Evolutionary conservation across 2,888 invertebrate species (phyloP).

Genomic region (Epistrophe eligans): DNA sequence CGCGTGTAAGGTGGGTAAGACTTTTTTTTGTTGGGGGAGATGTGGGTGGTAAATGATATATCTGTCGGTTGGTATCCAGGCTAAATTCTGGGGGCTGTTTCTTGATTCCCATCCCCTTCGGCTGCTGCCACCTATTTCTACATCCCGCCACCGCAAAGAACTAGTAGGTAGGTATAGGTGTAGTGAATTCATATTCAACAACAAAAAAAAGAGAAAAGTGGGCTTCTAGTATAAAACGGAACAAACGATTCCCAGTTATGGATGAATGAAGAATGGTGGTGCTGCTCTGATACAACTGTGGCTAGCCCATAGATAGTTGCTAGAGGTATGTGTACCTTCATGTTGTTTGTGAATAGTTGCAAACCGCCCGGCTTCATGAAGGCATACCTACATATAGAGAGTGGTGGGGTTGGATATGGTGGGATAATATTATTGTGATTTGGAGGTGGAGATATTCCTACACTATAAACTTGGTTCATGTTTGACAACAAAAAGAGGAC

Average conservation of each 20-base stretch:
- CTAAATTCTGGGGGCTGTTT: constrained; percentile 74
- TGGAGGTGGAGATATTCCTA: background rate
- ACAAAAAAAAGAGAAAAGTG: constrained; percentile 65
- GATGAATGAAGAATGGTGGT: constrained; percentile 68
- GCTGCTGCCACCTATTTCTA: background rate
- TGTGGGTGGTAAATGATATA: constrained; percentile 68
- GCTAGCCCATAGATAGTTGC: constrained; percentile 73
- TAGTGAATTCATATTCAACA: constrained; percentile 46
- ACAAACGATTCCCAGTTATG: constrained; percentile 66
- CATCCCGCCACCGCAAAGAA: constrained; percentile 21
- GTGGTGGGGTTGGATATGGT: constrained; percentile 13
- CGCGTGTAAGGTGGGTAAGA: constrained; percentile 31
- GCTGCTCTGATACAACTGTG: constrained; percentile 68
- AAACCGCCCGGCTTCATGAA: constrained; percentile 32
- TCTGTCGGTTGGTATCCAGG: constrained; percentile 76
- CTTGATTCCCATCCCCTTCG: constrained; percentile 38
- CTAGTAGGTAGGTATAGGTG: background rate
- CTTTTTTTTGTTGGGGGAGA: constrained; percentile 11
- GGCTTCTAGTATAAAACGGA: constrained; percentile 36
- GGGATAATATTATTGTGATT: constrained; percentile 17
- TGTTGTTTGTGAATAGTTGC: constrained; percentile 70
- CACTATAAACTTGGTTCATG: constrained; percentile 8
- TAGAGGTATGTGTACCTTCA: constrained; percentile 73
- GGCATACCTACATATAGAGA: background rate
- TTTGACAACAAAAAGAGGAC: constrained; percentile 7